These are phyloP conservation scores for Tetramorium bicarinatum DNA, from an alignment of 2,888 invertebrate genomes.

Conservation along the genomic window DNA sequence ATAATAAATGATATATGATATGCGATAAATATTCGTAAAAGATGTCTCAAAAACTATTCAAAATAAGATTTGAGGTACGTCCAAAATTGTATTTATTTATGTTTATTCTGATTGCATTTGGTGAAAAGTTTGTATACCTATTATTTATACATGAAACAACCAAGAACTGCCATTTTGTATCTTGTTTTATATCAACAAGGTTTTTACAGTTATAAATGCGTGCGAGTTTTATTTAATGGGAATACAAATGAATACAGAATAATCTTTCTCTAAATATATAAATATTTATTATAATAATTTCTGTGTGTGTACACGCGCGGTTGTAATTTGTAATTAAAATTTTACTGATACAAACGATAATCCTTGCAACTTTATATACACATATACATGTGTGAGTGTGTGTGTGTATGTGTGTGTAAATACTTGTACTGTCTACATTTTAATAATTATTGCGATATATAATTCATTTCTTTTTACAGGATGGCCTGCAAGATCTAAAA, in stretches of 20 bases:
- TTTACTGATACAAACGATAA: neutral
- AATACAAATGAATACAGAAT: neutral
- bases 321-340: neutral
- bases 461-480: conserved; percentile 70
- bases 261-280: neutral
- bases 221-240: neutral
- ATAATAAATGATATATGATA: neutral
- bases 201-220: neutral
- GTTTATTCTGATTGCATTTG: neutral
- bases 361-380: neutral
- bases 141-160: neutral
- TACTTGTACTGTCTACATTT: neutral
- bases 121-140: neutral
- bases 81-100: neutral
- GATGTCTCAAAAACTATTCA: neutral
- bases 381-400: neutral
- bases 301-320: too few relatives aligned
- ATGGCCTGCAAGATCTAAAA: conserved; percentile 72
- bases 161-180: neutral
- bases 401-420: neutral
- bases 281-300: neutral
- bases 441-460: neutral
- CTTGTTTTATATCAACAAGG: neutral
- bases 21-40: neutral
- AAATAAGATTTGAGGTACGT: neutral